Evolutionary conservation across 2,113 vertebrate species (phyloP).

Genomic region (Vicugna pacos): DNA sequence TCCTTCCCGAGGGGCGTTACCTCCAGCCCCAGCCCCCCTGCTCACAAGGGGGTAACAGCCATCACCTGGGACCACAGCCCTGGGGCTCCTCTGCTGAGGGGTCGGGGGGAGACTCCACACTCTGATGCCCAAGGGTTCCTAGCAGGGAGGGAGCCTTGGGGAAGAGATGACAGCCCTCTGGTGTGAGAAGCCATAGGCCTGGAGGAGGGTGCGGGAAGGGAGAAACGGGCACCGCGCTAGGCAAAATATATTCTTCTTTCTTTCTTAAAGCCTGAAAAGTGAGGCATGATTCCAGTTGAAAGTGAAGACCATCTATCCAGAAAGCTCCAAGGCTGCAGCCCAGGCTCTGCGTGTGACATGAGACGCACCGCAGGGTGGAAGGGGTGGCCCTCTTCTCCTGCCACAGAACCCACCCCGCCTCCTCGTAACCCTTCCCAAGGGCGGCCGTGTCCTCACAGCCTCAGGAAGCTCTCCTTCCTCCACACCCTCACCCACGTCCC

Average conservation of each 20-base stretch:
- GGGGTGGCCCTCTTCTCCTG: not conserved
- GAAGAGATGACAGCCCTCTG: not conserved
- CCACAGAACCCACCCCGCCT: not conserved
- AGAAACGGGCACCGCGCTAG: not conserved
- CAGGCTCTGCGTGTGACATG: not conserved
- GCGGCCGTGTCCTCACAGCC: not conserved
- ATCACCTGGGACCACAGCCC: not conserved
- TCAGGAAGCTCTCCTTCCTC: not conserved
- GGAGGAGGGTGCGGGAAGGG: not conserved
- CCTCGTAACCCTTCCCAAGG: not conserved
- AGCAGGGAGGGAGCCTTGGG: not conserved
- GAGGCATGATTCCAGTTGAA: not conserved
- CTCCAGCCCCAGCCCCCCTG: not conserved
- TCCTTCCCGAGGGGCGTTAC: not conserved
- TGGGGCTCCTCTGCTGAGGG: not conserved
- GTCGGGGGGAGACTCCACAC: accelerated
- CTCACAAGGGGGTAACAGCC: not conserved
- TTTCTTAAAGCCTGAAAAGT: not conserved
- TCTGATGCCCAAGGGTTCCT: not conserved
- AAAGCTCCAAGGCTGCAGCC: not conserved
- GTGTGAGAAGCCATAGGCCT: not conserved
- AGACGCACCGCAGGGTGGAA: not conserved
- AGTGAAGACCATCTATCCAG: not conserved
- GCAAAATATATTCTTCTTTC: not conserved
- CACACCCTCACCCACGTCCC: not conserved